Base-by-base conservation (phyloP, 2,113 vertebrate species). In the Amia ocellicauda region DNA sequence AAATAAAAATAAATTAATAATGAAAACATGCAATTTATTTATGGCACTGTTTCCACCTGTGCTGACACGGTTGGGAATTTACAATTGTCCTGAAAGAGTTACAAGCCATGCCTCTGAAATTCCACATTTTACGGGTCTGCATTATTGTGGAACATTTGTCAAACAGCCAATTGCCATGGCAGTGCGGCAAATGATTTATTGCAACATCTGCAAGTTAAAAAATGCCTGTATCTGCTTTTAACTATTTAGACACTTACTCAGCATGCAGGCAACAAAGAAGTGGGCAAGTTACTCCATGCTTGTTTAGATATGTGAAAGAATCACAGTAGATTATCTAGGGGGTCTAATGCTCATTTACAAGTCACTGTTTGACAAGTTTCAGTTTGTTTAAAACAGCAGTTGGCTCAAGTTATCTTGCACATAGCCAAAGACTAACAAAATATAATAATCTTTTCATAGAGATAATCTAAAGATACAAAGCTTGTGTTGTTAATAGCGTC, bases 121-220 rank as follows among this genome's bases (percentile, higher is more conserved):
- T 86, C 89, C 88, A 88, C 77, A 31, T 83, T 86, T 81, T 81
- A 83, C 56, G 77, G 76, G 88, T 78, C 58, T 58, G 66, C 3
- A 5, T 88, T 88, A 90, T 88, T 88, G 85, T 80, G 82, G 86
- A 83, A 74, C 79, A 68, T 89, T 88, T 94, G 88, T 89, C 90
- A 89, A 69, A 73, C 72, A 79, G 89, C 88, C 90, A 92, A 85
- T 85, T 75, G 77, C 77, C 81, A 66, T 88, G 88, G 88, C 85
- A 82, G 85, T 66, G 80, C 72, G 60, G 10, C 69, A 70, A 77
- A 1, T 89, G 88, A 92, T 92, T 93, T 93, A 92, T 78, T 81
- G 81, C 69, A 87, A 88, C 84, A 89, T 91, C 85, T 89, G 83
- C 76, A 85, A 79, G 80, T 78, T 68, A 43, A 52, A 81, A 77